Evolutionary conservation across 37 sponge, comb jelly and placozoan species (phyloP), one percentile per base, ranked within the genome.

Genomic region (Haliclona indistincta): DNA sequence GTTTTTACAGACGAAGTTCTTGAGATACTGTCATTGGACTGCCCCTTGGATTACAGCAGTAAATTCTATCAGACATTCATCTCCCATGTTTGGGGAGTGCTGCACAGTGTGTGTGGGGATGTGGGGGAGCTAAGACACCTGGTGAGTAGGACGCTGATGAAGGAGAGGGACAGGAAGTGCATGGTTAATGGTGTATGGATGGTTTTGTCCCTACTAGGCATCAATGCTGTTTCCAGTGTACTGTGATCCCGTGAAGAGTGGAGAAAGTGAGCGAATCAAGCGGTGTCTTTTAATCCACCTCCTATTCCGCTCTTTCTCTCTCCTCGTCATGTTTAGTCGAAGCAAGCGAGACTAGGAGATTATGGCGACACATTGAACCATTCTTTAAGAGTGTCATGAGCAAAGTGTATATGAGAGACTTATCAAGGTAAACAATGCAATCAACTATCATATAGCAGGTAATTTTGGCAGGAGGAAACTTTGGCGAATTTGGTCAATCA

Each of bases 301-400:
- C 26, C 20, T 72, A 17, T 32, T 6, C 52, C 52, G 52, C 13
- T 49, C 17, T 13, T 17, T 13, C 17, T 49, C 56, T 26, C 26
- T 4, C 56, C 56, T 55, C 42, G 11, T 35, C 1, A 26, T 1
- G 32, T n/a, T 3, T 54, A 86, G 86, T 73, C 65, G 38, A 49
- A 11, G 54, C 47, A 10, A 54, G 55, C 33, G 78, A 81, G 40
- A 77, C 74, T 10, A 37, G 67, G n/a, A 70, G 63, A 28, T 68
- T 88, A 25, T 88, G 88, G 88, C 42, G 53, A 3, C 75, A 81
- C 58, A 77, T 81, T 51, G 67, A 77, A 49, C 88, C 88, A 1
- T 38, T 38, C 73, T 77, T 82, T 39, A 76, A 69, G 10, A 32
- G 42, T 17, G 19, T 72, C 11, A 76, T 88, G 78, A 74, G 74